Base-by-base conservation (phyloP, 1,140 invertebrate species). In the Geopemphigus sp. region DNA sequence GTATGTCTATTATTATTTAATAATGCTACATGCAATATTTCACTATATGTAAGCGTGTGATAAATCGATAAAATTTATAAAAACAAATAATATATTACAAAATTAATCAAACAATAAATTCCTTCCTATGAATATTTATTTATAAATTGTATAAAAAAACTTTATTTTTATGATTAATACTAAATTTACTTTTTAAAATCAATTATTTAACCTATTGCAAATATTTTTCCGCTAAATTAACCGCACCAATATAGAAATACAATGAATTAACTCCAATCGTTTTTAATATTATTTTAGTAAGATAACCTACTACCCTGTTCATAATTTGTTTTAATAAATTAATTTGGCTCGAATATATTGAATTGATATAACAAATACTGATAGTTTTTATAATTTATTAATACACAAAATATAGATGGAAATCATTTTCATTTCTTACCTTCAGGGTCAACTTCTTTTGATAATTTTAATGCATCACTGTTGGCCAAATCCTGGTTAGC, bases 401-500 rank as follows among this genome's bases (percentile, higher is more conserved):
- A 54, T 54, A 29, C 24, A 72, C 4, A 72, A 70, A 32, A n/a
- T n/a, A 19, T 59, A 22, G 29, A 50, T 39, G 39, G 8, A 76
- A 78, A 32, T 14, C 1, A 1, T 59, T 61, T 39, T 47, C 11
- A 57, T 17, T 26, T 63, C 82, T 81, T 87, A 91, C 96, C 95
- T 90, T 97, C 94, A 22, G 92, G 93, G 88, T 98, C 96, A 50
- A 96, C 95, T 87, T 97, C 94, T 88, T 97, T 97, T 84, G 96
- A 94, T 86, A 98, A 87, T 88, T 97, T 97, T 6, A 98, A 88
- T 76, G 96, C 96, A 90, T 98, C 96, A 76, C 95, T 96, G 85
- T 96, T 98, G 56, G 96, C 96, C 85, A 98, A 90, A 90, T 98
- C 96, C 80, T 94, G 95, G 87, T 98, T 98, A 80, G 96, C 96